phyloP scores from a whole-genome alignment of 2,113 vertebrate species.

The Corvus hawaiiensis region DNA sequence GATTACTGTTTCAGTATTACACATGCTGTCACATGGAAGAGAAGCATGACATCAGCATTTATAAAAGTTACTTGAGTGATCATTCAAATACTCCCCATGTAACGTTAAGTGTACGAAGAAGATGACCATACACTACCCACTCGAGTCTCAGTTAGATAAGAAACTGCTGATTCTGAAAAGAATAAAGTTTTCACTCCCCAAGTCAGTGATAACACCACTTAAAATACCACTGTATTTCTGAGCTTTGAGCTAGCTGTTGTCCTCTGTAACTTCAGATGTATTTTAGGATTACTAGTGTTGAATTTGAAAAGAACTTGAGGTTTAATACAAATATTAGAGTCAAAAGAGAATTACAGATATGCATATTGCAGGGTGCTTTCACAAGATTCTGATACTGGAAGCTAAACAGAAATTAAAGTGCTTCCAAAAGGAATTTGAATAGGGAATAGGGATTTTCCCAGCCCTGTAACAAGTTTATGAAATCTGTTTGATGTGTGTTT shows the following conservation, averaged over 20 bases:
- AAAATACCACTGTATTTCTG: neutral
- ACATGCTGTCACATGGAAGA: neutral
- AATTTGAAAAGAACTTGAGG: slow-evolving; percentile 36
- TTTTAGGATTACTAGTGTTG: slow-evolving; percentile 47
- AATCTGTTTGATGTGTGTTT: slow-evolving; percentile 44
- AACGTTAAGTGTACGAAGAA: neutral
- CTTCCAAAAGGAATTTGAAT: slow-evolving; percentile 48
- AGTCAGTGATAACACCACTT: neutral
- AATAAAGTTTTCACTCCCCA: neutral
- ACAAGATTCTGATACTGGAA: slow-evolving; percentile 15
- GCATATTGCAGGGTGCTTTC: slow-evolving; percentile 27
- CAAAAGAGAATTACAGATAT: slow-evolving; percentile 43
- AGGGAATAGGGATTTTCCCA: slow-evolving; percentile 43
- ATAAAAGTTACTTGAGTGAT: neutral
- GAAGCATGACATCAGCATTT: neutral
- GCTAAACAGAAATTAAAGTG: slow-evolving; percentile 49
- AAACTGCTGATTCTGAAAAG: neutral
- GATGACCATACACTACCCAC: neutral
- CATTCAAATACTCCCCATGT: neutral
- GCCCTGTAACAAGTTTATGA: slow-evolving; percentile 4
- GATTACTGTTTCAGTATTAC: neutral
- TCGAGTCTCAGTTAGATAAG: neutral
- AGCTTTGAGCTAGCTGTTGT: neutral
- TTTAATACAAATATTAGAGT: slow-evolving; percentile 36
- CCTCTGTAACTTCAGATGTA: slow-evolving; percentile 4